phyloP scores from a whole-genome alignment of 2,888 invertebrate genomes.

The Drosophila meridiana region DNA sequence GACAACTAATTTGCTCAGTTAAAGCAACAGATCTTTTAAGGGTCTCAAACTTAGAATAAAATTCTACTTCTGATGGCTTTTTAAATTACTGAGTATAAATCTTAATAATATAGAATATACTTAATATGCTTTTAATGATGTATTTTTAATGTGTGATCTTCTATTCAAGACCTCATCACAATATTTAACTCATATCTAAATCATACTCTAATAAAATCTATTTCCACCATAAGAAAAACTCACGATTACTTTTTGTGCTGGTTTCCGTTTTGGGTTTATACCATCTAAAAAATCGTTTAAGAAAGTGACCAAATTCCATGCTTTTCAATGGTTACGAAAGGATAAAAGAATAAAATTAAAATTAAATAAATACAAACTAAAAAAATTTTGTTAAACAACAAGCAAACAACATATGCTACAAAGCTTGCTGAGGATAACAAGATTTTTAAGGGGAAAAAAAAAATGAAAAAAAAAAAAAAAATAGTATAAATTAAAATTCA shows the following conservation, averaged over 20 bases:
- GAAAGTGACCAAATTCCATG: conserved; percentile 5
- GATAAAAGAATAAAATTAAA: not conserved
- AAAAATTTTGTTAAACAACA: not conserved
- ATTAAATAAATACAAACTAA: not conserved
- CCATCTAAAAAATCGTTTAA: conserved; percentile 12
- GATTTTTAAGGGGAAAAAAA: no score
- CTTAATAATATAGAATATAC: no score
- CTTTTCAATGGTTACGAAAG: not conserved
- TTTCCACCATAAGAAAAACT: not conserved
- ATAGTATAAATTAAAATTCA: no score
- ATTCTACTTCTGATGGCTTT: no score
- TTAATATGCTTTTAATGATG: no score
- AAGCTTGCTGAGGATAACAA: not conserved
- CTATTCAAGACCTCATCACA: no score
- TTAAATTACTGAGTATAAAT: no score
- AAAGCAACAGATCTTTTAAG: no score
- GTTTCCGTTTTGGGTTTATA: not conserved
- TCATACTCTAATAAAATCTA: not conserved
- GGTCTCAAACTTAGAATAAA: no score
- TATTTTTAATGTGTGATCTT: no score
- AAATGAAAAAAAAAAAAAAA: conserved; percentile 53
- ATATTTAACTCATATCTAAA: not conserved
- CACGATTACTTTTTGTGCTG: not conserved
- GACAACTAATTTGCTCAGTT: no score
- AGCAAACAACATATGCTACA: conserved; percentile 5